Conservation (phyloP, 1,140 invertebrate genomes). For the Eurosta solidaginis region DNA sequence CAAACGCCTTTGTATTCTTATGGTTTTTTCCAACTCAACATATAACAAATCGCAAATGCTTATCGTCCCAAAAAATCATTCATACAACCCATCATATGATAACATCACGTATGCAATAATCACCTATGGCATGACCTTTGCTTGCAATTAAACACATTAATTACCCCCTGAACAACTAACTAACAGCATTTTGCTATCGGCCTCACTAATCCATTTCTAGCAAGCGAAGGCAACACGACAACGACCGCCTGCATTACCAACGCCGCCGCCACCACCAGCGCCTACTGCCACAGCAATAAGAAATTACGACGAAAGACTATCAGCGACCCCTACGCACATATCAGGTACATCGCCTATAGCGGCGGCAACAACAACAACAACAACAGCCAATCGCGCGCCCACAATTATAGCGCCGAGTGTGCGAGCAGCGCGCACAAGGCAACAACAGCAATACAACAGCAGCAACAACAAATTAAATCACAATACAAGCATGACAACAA, state of each 20-base stretch:
- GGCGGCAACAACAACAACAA: slow-evolving; percentile 34
- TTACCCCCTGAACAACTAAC: slow-evolving; percentile 37
- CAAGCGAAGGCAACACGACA: slow-evolving; percentile 37
- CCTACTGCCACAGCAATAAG: slow-evolving; percentile 31
- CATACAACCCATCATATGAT: background rate
- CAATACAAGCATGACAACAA: slow-evolving; percentile 32
- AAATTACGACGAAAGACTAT: slow-evolving; percentile 54
- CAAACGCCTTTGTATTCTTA: background rate
- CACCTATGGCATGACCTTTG: background rate
- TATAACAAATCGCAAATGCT: no score
- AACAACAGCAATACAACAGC: slow-evolving; percentile 39
- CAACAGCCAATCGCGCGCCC: slow-evolving; percentile 31
- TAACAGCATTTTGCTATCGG: slow-evolving; percentile 38
- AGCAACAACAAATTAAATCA: slow-evolving; percentile 30
- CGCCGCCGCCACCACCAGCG: slow-evolving; percentile 31
- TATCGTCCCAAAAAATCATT: background rate
- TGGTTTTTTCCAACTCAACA: background rate
- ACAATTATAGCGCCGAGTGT: slow-evolving; percentile 39
- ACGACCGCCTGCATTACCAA: slow-evolving; percentile 25
- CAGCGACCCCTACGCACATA: slow-evolving; percentile 52
- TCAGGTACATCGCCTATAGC: slow-evolving; percentile 42
- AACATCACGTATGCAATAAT: background rate
- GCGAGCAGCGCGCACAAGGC: slow-evolving; percentile 34
- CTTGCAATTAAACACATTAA: background rate
- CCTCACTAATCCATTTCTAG: slow-evolving; percentile 55